Conservation (phyloP, 2,797 vertebrate species). For the Muraenolepis orangiensis region DNA sequence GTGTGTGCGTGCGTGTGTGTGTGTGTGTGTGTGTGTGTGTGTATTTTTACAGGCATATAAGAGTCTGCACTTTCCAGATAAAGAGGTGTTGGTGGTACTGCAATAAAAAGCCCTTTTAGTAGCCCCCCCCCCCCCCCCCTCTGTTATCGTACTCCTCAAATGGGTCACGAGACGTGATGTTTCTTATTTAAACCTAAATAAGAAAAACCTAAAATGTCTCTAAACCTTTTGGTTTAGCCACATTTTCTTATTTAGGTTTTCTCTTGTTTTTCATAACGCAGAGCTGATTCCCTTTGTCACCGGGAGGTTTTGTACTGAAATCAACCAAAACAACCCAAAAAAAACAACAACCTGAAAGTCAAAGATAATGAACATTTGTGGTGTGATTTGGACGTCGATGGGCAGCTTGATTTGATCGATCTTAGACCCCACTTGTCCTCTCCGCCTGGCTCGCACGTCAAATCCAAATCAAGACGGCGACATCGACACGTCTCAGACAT, state of each 20-base stretch:
- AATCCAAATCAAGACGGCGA: background rate
- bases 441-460: background rate
- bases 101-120: constrained; percentile 41
- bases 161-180: background rate
- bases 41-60: background rate
- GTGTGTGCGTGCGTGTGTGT: background rate
- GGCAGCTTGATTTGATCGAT: no score
- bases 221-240: background rate
- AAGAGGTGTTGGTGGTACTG: constrained; percentile 37
- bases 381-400: no score
- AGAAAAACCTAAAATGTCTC: no score
- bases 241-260: background rate
- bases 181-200: no score
- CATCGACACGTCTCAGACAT: background rate
- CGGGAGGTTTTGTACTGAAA: background rate
- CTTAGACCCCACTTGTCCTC: no score
- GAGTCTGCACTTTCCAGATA: constrained; percentile 52
- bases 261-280: background rate
- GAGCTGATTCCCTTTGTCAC: background rate
- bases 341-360: background rate
- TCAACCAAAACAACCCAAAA: background rate
- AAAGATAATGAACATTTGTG: no score
- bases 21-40: background rate
- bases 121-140: background rate
- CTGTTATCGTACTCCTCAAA: background rate